Evolutionary conservation across 2,888 invertebrate species (phyloP).

Genomic region (Diadegma fenestrale): DNA sequence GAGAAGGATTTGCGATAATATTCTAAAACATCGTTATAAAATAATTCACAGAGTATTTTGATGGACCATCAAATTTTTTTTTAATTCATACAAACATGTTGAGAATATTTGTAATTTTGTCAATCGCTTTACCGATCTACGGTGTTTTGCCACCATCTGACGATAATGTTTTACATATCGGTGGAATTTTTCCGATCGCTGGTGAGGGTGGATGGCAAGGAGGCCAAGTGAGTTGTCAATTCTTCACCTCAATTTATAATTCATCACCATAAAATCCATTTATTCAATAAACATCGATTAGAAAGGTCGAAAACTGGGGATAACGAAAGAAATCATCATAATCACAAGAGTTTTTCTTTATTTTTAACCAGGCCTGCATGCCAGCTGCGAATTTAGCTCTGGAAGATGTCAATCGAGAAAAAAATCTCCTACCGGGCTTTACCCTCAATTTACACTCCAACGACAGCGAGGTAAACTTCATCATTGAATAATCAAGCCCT

Average conservation of each 20-base stretch:
- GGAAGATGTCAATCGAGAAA: conserved; percentile 96
- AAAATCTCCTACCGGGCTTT: conserved; percentile 96
- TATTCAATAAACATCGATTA: background rate
- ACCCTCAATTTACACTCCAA: conserved; percentile 96
- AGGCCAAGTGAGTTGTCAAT: conserved; percentile 89
- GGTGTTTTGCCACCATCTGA: conserved; percentile 77
- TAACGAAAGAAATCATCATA: background rate
- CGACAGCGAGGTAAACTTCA: conserved; percentile 94
- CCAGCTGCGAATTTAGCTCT: conserved; percentile 98
- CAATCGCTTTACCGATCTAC: conserved; percentile 70
- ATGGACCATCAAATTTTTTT: background rate
- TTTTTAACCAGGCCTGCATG: conserved; percentile 92
- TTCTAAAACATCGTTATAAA: conserved; percentile 9
- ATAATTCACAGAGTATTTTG: background rate
- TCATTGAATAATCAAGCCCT: background rate
- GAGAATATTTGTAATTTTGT: conserved; percentile 70
- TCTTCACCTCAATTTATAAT: background rate
- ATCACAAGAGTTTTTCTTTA: background rate
- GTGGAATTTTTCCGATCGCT: conserved; percentile 98
- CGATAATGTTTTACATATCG: conserved; percentile 94
- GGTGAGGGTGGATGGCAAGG: conserved; percentile 99
- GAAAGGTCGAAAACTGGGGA: background rate
- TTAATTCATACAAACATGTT: conserved; percentile 56
- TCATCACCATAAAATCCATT: background rate
- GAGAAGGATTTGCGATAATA: background rate